These are phyloP conservation scores for Plagodis dolabraria DNA, from an alignment of 2,888 invertebrate species.

Conservation along the genomic window DNA sequence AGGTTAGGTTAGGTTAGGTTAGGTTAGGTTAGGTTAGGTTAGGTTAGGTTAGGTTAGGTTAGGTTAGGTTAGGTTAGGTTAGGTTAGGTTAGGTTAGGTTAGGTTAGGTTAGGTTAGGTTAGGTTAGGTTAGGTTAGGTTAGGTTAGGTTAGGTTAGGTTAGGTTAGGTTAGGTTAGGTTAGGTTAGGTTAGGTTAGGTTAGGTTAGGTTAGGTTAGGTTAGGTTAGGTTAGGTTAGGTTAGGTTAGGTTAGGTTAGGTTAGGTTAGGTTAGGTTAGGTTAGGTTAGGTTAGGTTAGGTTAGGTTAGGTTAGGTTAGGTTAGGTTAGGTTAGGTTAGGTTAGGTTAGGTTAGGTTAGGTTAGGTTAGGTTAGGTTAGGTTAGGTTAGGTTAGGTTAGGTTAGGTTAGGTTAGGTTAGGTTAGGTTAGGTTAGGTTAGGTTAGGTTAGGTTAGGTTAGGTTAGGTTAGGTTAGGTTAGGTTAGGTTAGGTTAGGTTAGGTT, in stretches of 20 bases:
- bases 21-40: slow-evolving; percentile 15
- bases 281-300: slow-evolving; percentile 24
- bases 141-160: slow-evolving; percentile 26
- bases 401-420: slow-evolving; percentile 21
- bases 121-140: slow-evolving; percentile 28
- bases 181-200: slow-evolving; percentile 22
- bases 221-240: slow-evolving; percentile 27
- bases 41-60: slow-evolving; percentile 18
- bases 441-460: slow-evolving; percentile 21
- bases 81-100: slow-evolving; percentile 28
- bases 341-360: slow-evolving; percentile 29
- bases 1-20: slow-evolving; percentile 19
- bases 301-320: slow-evolving; percentile 29
- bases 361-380: slow-evolving; percentile 27
- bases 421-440: slow-evolving; percentile 24
- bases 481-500: slow-evolving; percentile 22
- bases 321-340: slow-evolving; percentile 30
- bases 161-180: slow-evolving; percentile 26
- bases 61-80: slow-evolving; percentile 25
- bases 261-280: slow-evolving; percentile 29
- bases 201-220: slow-evolving; percentile 26
- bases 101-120: slow-evolving; percentile 28
- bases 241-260: slow-evolving; percentile 28
- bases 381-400: slow-evolving; percentile 21
- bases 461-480: slow-evolving; percentile 19